Conservation (phyloP, 2,797 vertebrate genomes). For the Oreochromis mossambicus region DNA sequence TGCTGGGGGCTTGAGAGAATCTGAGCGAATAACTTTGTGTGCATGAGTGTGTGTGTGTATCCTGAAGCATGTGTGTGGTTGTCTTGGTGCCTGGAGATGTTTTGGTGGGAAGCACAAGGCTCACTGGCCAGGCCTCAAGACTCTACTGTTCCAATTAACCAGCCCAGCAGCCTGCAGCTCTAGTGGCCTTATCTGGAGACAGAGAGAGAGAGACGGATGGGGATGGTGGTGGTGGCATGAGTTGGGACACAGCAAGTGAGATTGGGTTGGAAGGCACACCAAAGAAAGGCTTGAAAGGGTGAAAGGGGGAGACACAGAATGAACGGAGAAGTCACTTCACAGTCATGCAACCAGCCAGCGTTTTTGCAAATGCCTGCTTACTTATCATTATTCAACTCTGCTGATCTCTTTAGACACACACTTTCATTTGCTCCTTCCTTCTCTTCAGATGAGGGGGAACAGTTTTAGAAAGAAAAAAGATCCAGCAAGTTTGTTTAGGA, state of each 20-base stretch:
- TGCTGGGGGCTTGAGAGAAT: constrained; percentile 23
- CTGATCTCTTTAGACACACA: background rate
- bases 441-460: background rate
- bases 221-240: background rate
- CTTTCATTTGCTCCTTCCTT: background rate
- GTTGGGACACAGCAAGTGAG: constrained; percentile 8
- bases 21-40: constrained; percentile 8
- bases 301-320: background rate
- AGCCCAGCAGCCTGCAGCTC: constrained; percentile 69
- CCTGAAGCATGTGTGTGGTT: constrained; percentile 33
- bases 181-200: constrained; percentile 58
- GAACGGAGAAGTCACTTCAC: background rate
- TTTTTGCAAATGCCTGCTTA: constrained; percentile 16
- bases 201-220: constrained; percentile 16
- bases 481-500: background rate
- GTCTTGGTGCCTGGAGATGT: constrained; percentile 64
- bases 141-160: constrained; percentile 70
- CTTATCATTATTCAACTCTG: background rate
- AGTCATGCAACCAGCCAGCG: constrained; percentile 5
- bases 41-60: background rate
- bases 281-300: constrained; percentile 7
- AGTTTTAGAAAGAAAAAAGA: constrained; percentile 10
- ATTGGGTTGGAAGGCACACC: background rate
- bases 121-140: constrained; percentile 66
- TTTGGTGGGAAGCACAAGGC: constrained; percentile 65